Percentiles rank a stretch among this genome's conserved stretches.
These are phyloP conservation scores for Delphinapterus leucas DNA, from an alignment of 2,113 vertebrate genomes.

Conservation along the genomic window DNA sequence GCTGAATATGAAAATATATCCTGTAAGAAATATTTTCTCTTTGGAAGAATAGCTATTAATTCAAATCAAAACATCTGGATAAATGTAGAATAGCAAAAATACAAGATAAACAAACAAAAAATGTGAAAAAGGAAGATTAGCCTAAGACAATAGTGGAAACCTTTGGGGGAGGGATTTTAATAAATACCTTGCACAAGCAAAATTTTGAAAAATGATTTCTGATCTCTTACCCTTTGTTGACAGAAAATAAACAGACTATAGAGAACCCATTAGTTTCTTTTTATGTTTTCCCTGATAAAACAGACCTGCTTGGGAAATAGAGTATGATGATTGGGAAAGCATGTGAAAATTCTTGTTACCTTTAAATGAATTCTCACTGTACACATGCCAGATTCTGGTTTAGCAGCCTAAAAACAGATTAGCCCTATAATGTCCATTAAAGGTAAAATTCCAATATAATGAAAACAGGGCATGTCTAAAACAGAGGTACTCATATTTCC, in stretches of 20 bases:
- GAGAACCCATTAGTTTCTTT: not conserved
- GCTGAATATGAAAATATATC: not conserved
- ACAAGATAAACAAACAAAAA: not conserved
- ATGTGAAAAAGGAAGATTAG: not conserved
- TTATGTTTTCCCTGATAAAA: constrained; percentile 22
- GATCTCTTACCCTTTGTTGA: constrained; percentile 4
- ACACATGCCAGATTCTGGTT: not conserved
- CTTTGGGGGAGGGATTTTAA: not conserved
- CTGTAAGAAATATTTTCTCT: not conserved
- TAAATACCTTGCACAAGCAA: not conserved
- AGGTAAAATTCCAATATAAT: not conserved
- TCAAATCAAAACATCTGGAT: not conserved
- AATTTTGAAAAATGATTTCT: constrained; percentile 8
- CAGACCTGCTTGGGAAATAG: constrained; percentile 21
- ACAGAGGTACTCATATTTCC: not conserved
- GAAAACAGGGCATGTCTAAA: not conserved
- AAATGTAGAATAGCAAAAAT: not conserved
- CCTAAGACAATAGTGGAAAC: not conserved
- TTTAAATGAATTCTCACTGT: not conserved
- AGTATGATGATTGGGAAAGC: not conserved
- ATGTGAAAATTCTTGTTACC: not conserved
- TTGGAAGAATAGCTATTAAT: constrained; percentile 6
- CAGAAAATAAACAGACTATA: constrained; percentile 5
- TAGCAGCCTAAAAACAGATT: not conserved
- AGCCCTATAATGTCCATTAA: not conserved